A percentile compares a stretch with the other conserved stretches of the same genome.
Evolutionary conservation across 23 tunicate genomes (phyloP).

Genomic region (Botrylloides violaceus): DNA sequence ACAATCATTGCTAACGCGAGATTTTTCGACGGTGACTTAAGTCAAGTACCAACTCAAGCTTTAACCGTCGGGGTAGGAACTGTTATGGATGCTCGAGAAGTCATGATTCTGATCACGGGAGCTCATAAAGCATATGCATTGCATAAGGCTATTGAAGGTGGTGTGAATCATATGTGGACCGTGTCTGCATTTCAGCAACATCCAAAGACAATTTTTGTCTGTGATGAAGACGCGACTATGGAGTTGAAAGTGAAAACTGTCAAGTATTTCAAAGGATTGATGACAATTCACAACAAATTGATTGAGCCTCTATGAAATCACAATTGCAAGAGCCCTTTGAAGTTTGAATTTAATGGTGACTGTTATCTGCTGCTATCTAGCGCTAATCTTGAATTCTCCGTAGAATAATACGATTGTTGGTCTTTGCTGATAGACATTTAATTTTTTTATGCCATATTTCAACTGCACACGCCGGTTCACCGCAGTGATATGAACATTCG

Average conservation of each 20-base stretch:
- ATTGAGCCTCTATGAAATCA: slow-evolving; percentile 3
- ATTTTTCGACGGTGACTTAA: slow-evolving; percentile 69
- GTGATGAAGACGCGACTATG: slow-evolving; percentile 85
- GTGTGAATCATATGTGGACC: slow-evolving; percentile 95
- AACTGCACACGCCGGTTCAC: too few relatives aligned
- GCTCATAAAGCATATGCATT: slow-evolving; percentile 85
- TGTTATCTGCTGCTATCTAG: too few relatives aligned
- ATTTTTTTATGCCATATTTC: too few relatives aligned
- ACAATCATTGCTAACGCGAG: slow-evolving; percentile 90
- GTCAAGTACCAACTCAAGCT: slow-evolving; percentile 76
- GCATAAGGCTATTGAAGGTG: slow-evolving; percentile 91
- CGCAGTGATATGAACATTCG: too few relatives aligned
- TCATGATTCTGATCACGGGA: slow-evolving; percentile 88
- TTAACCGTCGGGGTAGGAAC: slow-evolving; percentile 92
- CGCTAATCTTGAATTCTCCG: too few relatives aligned
- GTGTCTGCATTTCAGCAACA: slow-evolving; percentile 96
- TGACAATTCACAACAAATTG: slow-evolving; percentile 50
- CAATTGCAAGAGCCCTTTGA: too few relatives aligned
- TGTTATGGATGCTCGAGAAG: slow-evolving; percentile 93
- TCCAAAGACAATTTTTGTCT: slow-evolving; percentile 69
- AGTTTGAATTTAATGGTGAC: too few relatives aligned
- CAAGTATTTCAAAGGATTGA: slow-evolving; percentile 80
- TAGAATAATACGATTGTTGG: too few relatives aligned
- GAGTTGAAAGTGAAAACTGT: slow-evolving; percentile 95
- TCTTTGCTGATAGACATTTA: too few relatives aligned